Evolutionary conservation across 1,140 invertebrate genomes (phyloP).

Genomic region (Cyclargus thomasi): DNA sequence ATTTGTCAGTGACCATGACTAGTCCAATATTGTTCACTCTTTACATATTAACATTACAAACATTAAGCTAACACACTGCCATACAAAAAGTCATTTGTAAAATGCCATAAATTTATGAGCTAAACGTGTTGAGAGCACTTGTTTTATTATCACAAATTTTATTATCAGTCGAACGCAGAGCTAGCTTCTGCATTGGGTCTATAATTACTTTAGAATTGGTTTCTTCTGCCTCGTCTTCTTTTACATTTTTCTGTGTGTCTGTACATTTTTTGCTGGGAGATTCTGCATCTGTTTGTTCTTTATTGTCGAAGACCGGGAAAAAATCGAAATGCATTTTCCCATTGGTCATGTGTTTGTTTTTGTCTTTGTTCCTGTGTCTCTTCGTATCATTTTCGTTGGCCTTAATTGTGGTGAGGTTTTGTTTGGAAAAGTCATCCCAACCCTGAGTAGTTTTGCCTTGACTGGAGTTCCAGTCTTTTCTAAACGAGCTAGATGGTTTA

Average conservation of each 20-base stretch:
- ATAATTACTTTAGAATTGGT: constrained; percentile 68
- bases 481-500: constrained; percentile 61
- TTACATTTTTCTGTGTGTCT: constrained; percentile 42
- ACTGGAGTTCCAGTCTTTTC: constrained; percentile 57
- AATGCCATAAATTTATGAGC: constrained; percentile 58
- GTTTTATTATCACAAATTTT: constrained; percentile 71
- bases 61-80: constrained; percentile 46
- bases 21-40: constrained; percentile 32
- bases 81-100: constrained; percentile 56
- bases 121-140: constrained; percentile 67
- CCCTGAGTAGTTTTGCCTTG: constrained; percentile 48
- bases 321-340: constrained; percentile 64
- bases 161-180: constrained; percentile 71
- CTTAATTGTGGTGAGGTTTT: constrained; percentile 48
- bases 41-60: constrained; percentile 31
- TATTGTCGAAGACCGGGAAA: constrained; percentile 68
- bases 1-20: constrained; percentile 33
- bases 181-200: constrained; percentile 71
- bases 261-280: constrained; percentile 27
- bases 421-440: constrained; percentile 63
- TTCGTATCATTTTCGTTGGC: constrained; percentile 39
- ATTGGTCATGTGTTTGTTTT: constrained; percentile 47
- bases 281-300: constrained; percentile 31
- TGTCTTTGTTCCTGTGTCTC: constrained; percentile 45
- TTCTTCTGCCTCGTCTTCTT: constrained; percentile 41